Base-by-base conservation (phyloP, 2,888 invertebrate species). In the Bombylius major region DNA sequence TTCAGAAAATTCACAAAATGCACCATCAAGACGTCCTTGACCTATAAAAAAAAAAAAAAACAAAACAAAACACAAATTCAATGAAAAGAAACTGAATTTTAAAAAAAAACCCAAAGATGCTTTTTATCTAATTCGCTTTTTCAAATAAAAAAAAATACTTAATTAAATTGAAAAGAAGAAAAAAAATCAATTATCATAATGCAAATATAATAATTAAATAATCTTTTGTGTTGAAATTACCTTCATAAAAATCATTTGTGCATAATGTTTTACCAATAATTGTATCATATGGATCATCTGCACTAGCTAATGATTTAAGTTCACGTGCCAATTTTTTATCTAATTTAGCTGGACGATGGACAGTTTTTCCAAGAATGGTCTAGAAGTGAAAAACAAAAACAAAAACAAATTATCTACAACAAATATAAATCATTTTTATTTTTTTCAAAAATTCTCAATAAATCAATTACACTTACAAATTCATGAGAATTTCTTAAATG, bases 201-300 rank as follows among this genome's bases (percentile, higher is more conserved):
- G 9, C 36, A 3, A 8, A 36, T 36, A 8, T 36, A 4, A 46
- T 46, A 46, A 14, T 46, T 46, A 14, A 46, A 23, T 23, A 23
- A 23, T 23, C 3, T 23, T 23, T 23, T 23, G 23, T 23, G 23
- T 23, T 23, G 23, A 23, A 23, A 23, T 23, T 71, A 86, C 89
- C 95, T 82, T 99, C 98, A 72, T 98, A 99, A 72, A 99, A 99
- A 73, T 98, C 98, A 68, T 92, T 87, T 11, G 97, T 90, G 76
- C 97, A 96, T 83, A 97, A 86, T 0, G 98, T 99, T 70, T 88
- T 92, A 50, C 98, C 99, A 52, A 82, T 80, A 46, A 92, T 82
- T 0, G 91, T 91, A 54, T 91, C 87, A 70, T 90, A 93, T 0
- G 89, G 90, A 69, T 91, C 89, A 65, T 87, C 86, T 53, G 70